Conservation (phyloP, 2,888 invertebrate species). For the Xestoiulus laeticollis region DNA sequence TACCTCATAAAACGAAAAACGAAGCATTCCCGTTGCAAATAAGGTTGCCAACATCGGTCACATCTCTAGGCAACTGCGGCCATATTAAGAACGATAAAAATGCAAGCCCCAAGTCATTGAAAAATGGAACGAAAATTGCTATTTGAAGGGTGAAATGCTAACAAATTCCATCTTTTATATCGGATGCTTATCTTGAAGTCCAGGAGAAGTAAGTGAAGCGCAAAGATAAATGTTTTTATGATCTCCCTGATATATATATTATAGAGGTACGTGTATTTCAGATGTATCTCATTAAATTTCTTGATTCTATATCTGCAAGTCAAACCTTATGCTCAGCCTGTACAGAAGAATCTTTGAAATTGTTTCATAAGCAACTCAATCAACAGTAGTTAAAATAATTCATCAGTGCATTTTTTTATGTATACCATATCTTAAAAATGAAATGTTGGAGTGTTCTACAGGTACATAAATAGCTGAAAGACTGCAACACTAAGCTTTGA, state of each 20-base stretch:
- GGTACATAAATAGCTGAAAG: too few relatives aligned
- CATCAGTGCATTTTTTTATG: too few relatives aligned
- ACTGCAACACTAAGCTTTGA: neutral
- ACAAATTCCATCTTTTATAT: neutral
- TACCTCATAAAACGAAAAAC: conserved; percentile 11
- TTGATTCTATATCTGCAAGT: too few relatives aligned
- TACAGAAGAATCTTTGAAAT: too few relatives aligned
- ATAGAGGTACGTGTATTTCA: too few relatives aligned
- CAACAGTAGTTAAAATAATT: too few relatives aligned
- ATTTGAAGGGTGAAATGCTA: neutral
- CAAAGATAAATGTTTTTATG: neutral
- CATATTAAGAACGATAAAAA: neutral
- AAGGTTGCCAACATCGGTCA: neutral
- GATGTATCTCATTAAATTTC: too few relatives aligned
- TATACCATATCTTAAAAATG: too few relatives aligned
- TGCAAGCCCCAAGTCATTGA: neutral
- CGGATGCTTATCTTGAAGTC: neutral
- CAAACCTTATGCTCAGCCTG: too few relatives aligned
- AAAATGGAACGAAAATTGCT: neutral
- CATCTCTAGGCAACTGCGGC: neutral
- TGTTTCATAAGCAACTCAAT: too few relatives aligned
- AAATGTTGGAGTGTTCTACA: too few relatives aligned
- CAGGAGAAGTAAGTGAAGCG: neutral
- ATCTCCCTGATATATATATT: neutral
- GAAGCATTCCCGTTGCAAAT: neutral